Percentiles rank a stretch among this genome's conserved stretches.
These are phyloP conservation scores for Metridium senile DNA, from an alignment of 92 coral and sea anemone species.

Conservation along the genomic window DNA sequence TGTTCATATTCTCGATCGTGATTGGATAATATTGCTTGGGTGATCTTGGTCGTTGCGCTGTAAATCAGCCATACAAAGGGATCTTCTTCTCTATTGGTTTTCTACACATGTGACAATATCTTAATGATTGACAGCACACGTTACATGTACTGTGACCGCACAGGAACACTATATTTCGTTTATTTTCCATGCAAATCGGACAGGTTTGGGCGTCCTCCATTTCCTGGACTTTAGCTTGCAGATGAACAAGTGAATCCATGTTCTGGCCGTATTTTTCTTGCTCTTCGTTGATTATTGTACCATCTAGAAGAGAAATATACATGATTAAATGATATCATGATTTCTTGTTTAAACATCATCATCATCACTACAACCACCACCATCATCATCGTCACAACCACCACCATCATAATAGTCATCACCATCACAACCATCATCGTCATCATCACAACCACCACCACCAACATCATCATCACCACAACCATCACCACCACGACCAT, in stretches of 20 bases:
- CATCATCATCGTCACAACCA: too few relatives aligned
- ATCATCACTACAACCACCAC: too few relatives aligned
- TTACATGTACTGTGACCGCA: conserved; percentile 85
- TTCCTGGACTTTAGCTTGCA: conserved; percentile 78
- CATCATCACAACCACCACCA: too few relatives aligned
- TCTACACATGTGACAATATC: conserved; percentile 78
- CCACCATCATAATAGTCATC: too few relatives aligned
- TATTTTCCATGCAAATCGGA: conserved; percentile 75
- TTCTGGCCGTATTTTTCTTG: conserved; percentile 63
- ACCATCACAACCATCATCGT: too few relatives aligned
- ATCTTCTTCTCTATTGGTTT: conserved; percentile 75
- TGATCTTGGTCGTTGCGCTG: too few relatives aligned
- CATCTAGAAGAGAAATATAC: conserved; percentile 8
- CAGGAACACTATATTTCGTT: conserved; percentile 70
- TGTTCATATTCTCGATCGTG: too few relatives aligned
- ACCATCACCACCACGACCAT: too few relatives aligned
- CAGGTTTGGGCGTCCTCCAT: conserved; percentile 80
- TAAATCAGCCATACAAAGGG: not conserved
- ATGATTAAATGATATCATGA: too few relatives aligned
- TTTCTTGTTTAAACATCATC: too few relatives aligned
- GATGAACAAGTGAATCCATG: conserved; percentile 59
- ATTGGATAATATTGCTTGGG: too few relatives aligned
- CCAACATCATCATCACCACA: too few relatives aligned
- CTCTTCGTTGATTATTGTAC: not conserved
- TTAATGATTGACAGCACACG: conserved; percentile 54